phyloP scores from a whole-genome alignment of 2,888 invertebrate genomes.

The Drosophila kanekoi region DNA sequence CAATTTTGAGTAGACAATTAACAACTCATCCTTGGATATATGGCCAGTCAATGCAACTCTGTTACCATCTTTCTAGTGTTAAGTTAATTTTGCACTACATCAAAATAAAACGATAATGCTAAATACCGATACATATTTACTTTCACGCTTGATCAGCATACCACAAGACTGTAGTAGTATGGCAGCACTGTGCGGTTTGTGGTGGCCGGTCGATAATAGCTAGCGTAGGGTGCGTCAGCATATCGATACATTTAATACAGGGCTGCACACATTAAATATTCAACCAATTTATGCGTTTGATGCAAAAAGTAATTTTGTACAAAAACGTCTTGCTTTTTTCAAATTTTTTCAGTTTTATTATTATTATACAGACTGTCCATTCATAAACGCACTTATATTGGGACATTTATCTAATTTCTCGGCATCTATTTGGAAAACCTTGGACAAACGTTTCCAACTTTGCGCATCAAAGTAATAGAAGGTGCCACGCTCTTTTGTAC shows the following conservation, averaged over 20 bases:
- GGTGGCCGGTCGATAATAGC: slow-evolving; percentile 19
- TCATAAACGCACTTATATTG: slow-evolving; percentile 85
- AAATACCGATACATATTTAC: not conserved
- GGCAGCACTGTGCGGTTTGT: not conserved
- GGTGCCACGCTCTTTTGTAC: slow-evolving; percentile 98
- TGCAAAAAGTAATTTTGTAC: slow-evolving; percentile 4
- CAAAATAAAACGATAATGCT: not conserved
- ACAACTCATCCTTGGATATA: not conserved
- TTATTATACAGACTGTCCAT: slow-evolving; percentile 86
- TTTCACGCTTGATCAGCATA: slow-evolving; percentile 1
- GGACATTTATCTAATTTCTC: slow-evolving; percentile 95
- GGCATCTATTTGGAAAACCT: slow-evolving; percentile 99
- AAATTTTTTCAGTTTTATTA: slow-evolving; percentile 84
- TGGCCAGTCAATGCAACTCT: not conserved
- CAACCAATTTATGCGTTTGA: not conserved
- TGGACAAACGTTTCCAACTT: slow-evolving; percentile 99
- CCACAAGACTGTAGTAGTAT: not conserved
- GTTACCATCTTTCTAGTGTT: not conserved
- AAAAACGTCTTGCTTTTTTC: slow-evolving; percentile 68
- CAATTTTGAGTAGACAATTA: not conserved
- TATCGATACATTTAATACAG: not conserved
- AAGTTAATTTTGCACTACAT: not conserved
- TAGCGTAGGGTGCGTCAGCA: no score
- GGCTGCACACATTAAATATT: not conserved
- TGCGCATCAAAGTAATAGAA: slow-evolving; percentile 99